Percentiles rank a stretch among this genome's conserved stretches.
phyloP scores from a whole-genome alignment of 2,113 vertebrate genomes.

The Geococcyx californianus region DNA sequence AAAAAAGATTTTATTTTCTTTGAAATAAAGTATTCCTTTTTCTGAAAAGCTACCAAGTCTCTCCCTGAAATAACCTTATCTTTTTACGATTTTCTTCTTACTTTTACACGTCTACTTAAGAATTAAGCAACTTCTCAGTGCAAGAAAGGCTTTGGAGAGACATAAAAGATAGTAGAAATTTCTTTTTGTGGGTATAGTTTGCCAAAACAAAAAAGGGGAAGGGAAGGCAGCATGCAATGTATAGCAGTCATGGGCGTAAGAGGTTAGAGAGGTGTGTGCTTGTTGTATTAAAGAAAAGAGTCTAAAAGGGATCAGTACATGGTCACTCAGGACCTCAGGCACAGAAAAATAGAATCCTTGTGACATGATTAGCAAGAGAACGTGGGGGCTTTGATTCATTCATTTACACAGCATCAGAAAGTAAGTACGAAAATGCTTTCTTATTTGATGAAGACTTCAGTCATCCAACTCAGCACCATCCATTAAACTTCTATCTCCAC shows the following conservation, averaged over 20 bases:
- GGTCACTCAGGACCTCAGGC: background rate
- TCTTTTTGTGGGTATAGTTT: fast-evolving
- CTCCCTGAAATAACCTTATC: background rate
- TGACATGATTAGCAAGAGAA: slow-evolving; percentile 21
- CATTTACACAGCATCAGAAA: background rate
- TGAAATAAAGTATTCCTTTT: background rate
- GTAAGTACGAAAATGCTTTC: background rate
- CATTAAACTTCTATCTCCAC: background rate
- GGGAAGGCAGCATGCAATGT: background rate
- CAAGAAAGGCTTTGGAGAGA: background rate
- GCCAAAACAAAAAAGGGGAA: background rate
- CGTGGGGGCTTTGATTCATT: background rate
- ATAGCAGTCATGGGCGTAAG: background rate
- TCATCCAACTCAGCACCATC: background rate
- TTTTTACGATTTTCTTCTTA: background rate
- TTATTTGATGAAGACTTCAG: background rate
- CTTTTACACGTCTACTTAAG: background rate
- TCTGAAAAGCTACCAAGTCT: background rate
- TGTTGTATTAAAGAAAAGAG: background rate
- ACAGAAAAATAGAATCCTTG: background rate
- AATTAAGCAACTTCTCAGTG: background rate
- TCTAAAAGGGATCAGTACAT: background rate
- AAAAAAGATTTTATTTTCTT: background rate
- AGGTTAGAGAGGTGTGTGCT: background rate
- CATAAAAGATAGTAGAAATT: background rate